Base-by-base conservation (phyloP, 2,888 invertebrate species). In the Cantharis lateralis region DNA sequence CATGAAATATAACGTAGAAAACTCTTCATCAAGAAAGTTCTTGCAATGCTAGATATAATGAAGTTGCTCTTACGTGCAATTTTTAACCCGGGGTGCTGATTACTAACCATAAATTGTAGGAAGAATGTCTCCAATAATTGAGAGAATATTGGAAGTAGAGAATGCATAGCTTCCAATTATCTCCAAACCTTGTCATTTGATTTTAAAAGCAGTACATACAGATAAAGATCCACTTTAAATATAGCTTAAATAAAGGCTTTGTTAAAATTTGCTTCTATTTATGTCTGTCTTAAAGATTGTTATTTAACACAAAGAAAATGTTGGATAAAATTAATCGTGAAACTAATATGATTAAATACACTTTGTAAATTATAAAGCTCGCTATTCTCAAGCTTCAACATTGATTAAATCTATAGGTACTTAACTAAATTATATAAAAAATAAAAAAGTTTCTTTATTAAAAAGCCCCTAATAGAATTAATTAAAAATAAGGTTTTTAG, bases 111-210 rank as follows among this genome's bases (percentile, higher is more conserved):
- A 84, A 85, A 84, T 84, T 80, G 74, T 70, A 62, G 62, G 76
- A 81, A 77, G 82, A 80, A 80, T 71, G 71, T 71, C 71, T 62
- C 28, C 68, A 71, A 71, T 71, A 75, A 71, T 75, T 68, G 62
- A 63, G 20, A 28, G 68, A 71, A 71, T 66, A 71, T 75, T 71
- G 71, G 76, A 74, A 79, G 78, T 78, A 73, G 76, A 15, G 75
- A 75, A 76, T 77, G 73, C 72, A 76, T 78, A 81, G 80, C 80
- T 84, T 85, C 84, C 84, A 85, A 85, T 85, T 85, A 84, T 83
- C 82, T 83, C 78, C 77, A 79, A 82, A 83, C 68, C 84, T 83
- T 84, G 84, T 84, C 84, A 84, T 84, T 84, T 84, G 84, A 82
- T 84, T 85, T 84, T 83, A 82, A 83, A 84, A 84, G 84, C 80